Conservation (phyloP, 2,797 vertebrate genomes). For the Trachops cirrhosus region DNA sequence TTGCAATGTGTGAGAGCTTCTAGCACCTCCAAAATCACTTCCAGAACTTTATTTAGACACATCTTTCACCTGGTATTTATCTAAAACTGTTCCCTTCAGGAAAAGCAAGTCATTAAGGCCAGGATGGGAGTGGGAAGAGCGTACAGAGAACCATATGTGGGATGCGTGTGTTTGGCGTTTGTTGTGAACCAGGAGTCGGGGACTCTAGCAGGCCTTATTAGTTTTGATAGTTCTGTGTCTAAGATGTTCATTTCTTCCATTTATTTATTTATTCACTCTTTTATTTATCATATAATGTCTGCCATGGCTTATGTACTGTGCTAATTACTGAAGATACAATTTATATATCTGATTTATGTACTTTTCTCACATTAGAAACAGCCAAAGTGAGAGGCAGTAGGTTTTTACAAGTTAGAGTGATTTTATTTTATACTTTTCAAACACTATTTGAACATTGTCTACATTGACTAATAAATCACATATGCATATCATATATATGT, state of each 20-base stretch:
- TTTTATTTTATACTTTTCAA: neutral
- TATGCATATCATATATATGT: neutral
- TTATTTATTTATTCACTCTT: neutral
- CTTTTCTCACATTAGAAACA: conserved; percentile 43
- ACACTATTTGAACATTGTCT: neutral
- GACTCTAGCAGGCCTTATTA: neutral
- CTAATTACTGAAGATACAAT: conserved; percentile 16
- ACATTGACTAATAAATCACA: neutral
- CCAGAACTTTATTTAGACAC: conserved; percentile 54
- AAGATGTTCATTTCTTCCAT: neutral
- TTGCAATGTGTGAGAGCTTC: conserved; percentile 61
- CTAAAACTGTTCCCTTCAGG: conserved; percentile 56
- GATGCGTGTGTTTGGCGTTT: conserved; percentile 45
- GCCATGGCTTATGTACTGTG: neutral
- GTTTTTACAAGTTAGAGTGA: neutral
- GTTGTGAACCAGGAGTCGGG: conserved; percentile 12
- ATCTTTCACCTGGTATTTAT: conserved; percentile 68
- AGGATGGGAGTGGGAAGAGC: conserved; percentile 34
- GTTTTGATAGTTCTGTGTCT: conserved; percentile 11
- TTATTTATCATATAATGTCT: neutral
- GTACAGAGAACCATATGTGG: conserved; percentile 57
- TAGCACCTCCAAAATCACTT: conserved; percentile 68
- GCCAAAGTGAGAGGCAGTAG: neutral
- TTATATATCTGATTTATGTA: neutral
- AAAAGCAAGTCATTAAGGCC: conserved; percentile 60